Evolutionary conservation across 2,888 invertebrate genomes (phyloP), one percentile per base, ranked within the genome.

Genomic region (Melieria picta): DNA sequence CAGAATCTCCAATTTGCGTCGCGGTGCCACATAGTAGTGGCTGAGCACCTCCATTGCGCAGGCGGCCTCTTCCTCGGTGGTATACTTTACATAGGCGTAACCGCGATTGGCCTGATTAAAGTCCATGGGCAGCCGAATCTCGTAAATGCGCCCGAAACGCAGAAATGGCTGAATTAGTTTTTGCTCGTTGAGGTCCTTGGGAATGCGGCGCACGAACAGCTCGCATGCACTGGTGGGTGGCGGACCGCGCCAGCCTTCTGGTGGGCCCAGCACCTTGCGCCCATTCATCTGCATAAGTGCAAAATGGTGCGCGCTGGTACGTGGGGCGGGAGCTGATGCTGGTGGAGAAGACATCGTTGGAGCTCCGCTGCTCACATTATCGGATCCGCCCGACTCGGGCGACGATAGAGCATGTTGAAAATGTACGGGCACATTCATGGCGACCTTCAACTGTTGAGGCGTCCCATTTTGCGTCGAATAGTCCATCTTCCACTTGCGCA

Each of bases 121-220:
- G 61, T 84, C 83, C 72, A 82, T 79, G 9, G 82, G 80, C 1
- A 84, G 71, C 1, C 84, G 80, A 55, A 83, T 81, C 69, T 83
- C 81, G 61, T 83, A 84, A n/a, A 84, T 79, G 13, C 74, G 72
- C 0, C 84, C 84, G 67, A 83, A 83, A 5, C 81, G 77, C 10
- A 79, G 63, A 71, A 84, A 82, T 7, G 80, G 79, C 4, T 78
- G 73, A 5, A 83, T 42, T 0, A 84, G 72, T 7, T 76, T 76
- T 3, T 78, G 71, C 65, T 81, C 83, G 47, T 75, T 73, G 5
- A 82, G 60, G 50, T 77, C 72, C 13, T 78, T 78, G 5, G 83
- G 82, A 10, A 83, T 80, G 13, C 77, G 78, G 1, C 80, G 80
- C 4, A 83, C 79, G 72, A 79, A 82, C 3, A 83, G 46, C 62